These are phyloP conservation scores for Paradisaea rubra DNA, from an alignment of 2,113 vertebrate genomes.

Conservation along the genomic window DNA sequence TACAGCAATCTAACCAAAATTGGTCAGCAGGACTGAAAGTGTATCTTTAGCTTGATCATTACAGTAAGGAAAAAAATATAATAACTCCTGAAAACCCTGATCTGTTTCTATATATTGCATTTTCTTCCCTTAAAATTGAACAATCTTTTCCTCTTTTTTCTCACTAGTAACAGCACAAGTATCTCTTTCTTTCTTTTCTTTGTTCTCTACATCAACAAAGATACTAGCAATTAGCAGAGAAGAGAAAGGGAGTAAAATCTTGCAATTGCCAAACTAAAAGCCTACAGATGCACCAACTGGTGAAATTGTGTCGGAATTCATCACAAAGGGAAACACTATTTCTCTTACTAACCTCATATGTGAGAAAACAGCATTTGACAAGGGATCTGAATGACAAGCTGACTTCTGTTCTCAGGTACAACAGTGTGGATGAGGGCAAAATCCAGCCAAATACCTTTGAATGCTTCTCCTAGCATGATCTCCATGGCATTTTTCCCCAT, in stretches of 20 bases:
- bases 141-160: not conserved
- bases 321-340: not conserved
- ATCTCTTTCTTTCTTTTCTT: not conserved
- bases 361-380: not conserved
- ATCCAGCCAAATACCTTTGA: not conserved
- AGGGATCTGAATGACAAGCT: not conserved
- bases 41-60: not conserved
- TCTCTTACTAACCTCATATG: not conserved
- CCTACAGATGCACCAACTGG: not conserved
- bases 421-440: not conserved
- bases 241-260: not conserved
- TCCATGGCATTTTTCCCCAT: not conserved
- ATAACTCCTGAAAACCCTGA: not conserved
- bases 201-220: not conserved
- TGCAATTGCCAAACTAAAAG: not conserved
- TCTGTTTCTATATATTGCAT: not conserved
- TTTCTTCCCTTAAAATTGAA: not conserved
- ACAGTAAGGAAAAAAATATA: not conserved
- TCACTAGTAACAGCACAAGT: not conserved
- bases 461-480: not conserved
- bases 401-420: not conserved
- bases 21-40: slow-evolving; percentile 22
- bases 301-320: not conserved
- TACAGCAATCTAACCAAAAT: slow-evolving; percentile 14
- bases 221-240: not conserved